Conservation (phyloP, 1,140 invertebrate genomes). For the Hyposmocoma kahamanoa region DNA sequence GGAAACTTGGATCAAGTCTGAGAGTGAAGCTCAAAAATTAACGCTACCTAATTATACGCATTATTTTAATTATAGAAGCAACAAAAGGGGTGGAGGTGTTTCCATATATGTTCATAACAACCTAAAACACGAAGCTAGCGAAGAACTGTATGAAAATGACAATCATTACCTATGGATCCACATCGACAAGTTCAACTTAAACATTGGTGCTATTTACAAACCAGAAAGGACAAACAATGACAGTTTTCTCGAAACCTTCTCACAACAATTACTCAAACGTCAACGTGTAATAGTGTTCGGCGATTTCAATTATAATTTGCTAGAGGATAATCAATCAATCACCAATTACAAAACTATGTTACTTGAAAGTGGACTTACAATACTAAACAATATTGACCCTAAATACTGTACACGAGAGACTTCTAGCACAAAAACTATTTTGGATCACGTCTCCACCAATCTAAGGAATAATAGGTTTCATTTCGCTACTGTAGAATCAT, state of each 20-base stretch:
- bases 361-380: no score
- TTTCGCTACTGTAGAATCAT: not conserved
- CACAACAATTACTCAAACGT: conserved; percentile 3
- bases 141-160: conserved; percentile 9
- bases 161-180: conserved; percentile 23
- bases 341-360: no score
- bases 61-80: conserved; percentile 16
- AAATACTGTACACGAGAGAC: no score
- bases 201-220: conserved; percentile 19
- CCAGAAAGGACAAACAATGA: conserved; percentile 2
- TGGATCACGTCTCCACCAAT: no score
- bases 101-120: conserved; percentile 20
- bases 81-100: conserved; percentile 21
- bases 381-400: no score
- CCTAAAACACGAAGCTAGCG: conserved; percentile 12
- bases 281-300: conserved; percentile 13
- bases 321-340: no score
- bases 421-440: no score
- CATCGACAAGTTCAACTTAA: conserved; percentile 13
- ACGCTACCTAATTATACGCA: conserved; percentile 14
- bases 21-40: conserved; percentile 7
- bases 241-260: conserved; percentile 13
- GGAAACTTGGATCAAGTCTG: conserved; percentile 18
- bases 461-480: no score
- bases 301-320: no score